Conservation (phyloP, 1,140 invertebrate species). For the Galendromus occidentalis region DNA sequence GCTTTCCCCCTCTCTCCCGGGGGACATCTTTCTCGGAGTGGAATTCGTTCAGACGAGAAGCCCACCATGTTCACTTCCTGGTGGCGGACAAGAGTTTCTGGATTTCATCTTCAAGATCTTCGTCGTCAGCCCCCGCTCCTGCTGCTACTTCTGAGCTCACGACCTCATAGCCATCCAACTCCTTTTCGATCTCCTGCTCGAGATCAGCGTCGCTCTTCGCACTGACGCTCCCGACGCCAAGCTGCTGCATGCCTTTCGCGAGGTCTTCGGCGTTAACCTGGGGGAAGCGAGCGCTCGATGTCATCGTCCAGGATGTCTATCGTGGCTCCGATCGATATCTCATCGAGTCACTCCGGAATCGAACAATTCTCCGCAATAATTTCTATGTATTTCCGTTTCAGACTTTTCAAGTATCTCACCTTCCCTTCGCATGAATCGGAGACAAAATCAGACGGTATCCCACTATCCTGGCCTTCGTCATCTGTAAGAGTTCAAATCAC, state of each 20-base stretch:
- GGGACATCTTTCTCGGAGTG: too few species aligned
- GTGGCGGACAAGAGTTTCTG: conserved; percentile 1
- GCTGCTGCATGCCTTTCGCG: conserved; percentile 30
- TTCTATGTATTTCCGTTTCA: too few species aligned
- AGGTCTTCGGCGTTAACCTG: conserved; percentile 30
- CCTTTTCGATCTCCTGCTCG: conserved; percentile 11
- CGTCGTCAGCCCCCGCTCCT: neutral
- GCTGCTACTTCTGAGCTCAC: neutral
- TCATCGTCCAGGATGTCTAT: too few species aligned
- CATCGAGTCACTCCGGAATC: too few species aligned
- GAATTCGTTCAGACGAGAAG: too few species aligned
- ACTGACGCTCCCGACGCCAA: conserved; percentile 22
- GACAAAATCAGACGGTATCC: conserved; percentile 2
- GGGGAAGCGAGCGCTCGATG: too few species aligned
- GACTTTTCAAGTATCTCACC: neutral
- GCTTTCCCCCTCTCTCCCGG: too few species aligned
- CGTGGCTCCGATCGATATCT: too few species aligned
- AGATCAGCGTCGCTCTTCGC: neutral
- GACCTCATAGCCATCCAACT: conserved; percentile 3
- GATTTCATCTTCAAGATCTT: conserved; percentile 2
- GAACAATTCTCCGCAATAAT: too few species aligned
- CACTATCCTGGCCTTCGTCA: neutral
- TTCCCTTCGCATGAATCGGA: conserved; percentile 7
- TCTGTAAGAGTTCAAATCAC: neutral
- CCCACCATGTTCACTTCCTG: neutral